These are phyloP conservation scores for Phataginus tetradactyla DNA, from an alignment of 2,797 vertebrate species.

Conservation along the genomic window DNA sequence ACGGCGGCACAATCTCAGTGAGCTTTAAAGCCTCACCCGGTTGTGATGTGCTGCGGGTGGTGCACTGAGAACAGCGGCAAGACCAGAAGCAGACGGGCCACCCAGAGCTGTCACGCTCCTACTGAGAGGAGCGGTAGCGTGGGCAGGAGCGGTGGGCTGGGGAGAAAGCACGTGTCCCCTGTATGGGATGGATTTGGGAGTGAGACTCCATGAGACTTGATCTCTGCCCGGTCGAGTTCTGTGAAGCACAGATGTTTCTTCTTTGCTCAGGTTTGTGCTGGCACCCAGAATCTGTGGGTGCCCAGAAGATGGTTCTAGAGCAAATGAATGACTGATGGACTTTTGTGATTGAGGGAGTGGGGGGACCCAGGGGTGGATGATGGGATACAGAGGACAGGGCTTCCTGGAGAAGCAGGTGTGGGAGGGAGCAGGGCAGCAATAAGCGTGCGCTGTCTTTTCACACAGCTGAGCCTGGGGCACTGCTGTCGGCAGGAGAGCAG, in stretches of 20 bases:
- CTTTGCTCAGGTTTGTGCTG: not conserved
- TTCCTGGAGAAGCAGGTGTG: not conserved
- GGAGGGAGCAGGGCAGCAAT: accelerated
- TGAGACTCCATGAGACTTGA: not conserved
- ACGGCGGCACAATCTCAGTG: not conserved
- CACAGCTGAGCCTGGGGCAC: not conserved
- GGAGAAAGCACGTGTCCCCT: accelerated
- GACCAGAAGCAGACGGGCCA: not conserved
- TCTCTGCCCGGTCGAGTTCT: not conserved
- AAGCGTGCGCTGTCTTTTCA: not conserved
- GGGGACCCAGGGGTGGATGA: not conserved
- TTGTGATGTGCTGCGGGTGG: not conserved
- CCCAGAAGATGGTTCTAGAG: not conserved
- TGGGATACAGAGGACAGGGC: not conserved
- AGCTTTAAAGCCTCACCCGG: not conserved
- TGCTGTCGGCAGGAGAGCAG: not conserved
- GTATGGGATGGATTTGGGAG: not conserved
- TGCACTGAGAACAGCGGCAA: not conserved
- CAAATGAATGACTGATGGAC: not conserved
- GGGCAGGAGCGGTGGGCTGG: not conserved
- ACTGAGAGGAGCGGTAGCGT: not conserved
- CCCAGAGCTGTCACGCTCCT: not conserved
- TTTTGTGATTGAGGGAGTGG: not conserved
- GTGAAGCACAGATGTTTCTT: not conserved
- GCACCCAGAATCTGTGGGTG: not conserved